Evolutionary conservation across 1,140 invertebrate genomes (phyloP), one percentile per base, ranked within the genome.

Genomic region (Scaptomyza montana): DNA sequence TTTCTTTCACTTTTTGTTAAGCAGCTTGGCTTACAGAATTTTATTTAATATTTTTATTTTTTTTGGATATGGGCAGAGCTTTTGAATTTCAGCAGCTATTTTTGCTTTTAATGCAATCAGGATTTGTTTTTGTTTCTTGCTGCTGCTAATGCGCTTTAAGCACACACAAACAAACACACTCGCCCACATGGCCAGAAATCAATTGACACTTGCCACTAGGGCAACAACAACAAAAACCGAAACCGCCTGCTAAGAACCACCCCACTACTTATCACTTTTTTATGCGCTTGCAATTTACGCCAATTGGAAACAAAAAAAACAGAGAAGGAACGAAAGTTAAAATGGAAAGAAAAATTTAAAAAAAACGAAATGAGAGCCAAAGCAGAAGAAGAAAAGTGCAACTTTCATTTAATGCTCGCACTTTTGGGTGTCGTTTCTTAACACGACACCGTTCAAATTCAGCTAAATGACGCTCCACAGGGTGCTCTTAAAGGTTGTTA

Each of bases 381-480:
- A 43, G 47, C 5, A 25, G 50, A 51, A 51, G 65, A 55, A 55
- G 62, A 46, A 21, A 46, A 86, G 59, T 50, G 56, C 64, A 81
- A 77, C 56, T 79, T 78, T 72, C 82, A 49, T 67, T 82, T 89
- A 87, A 87, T 87, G 63, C 78, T 82, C 82, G 69, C 82, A 86
- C 78, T 86, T 86, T 78, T 72, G 71, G 81, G 75, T 86, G 67
- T 81, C 82, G 74, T 87, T 81, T 69, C 64, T 65, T 69, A 36
- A 50, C 62, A 80, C 77, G 78, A 56, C 66, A 63, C 68, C 75
- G 64, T 79, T 65, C 72, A 76, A 77, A 80, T 80, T 67, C 68
- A 59, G 75, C 82, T 87, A 86, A 86, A 87, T 81, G 74, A 76
- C 74, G 59, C 60, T 76, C 81, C 82, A 59, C 13, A 46, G 62